Base-by-base conservation (phyloP, 2,113 vertebrate genomes). In the Etheostoma spectabile region DNA sequence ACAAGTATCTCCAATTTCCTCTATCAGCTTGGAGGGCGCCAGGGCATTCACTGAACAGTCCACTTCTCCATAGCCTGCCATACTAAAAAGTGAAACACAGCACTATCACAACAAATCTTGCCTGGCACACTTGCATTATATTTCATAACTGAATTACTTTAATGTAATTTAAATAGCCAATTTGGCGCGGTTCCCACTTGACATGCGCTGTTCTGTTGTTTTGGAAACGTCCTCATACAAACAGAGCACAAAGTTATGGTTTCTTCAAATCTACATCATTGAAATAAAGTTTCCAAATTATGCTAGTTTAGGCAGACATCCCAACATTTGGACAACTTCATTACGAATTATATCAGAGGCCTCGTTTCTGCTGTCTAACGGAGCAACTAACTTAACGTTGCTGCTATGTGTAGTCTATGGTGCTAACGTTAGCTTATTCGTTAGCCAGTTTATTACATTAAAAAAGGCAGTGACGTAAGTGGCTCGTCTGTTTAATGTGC, bases 11-110 rank as follows among this genome's bases (percentile, higher is more conserved):
- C 79, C 88, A 1, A 49, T 85, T 61, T 97, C 97, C 18, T 96
- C 96, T 1, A 94, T 90, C 88, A 97, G 96, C 93, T 95, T 96
- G 0, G 96, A 95, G 0, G 96, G 91, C 81, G 96, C 93, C 85
- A 96, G 91, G 91, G 95, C 93, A 85, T 96, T 97, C 93, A 95
- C 80, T 0, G 97, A 95, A 80, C 95, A 93, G 93, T 97, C 96
- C 78, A 97, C 88, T 88, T 98, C 96, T 35, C 96, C 96, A 93
- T 95, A 96, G 92, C 96, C 95, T 80, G 97, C 97, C 97, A 99
- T 99, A 90, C 97, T 99, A 91, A 35, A 80, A 68, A 80, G 64
- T 68, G 14, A 79, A 27, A 74, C 30, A 72, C 24, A 42, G 14
- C 10, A 19, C n/a, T 0, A 1, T 81, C 6, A 74, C 12, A 46